Conservation (phyloP, 1,140 invertebrate genomes). For the Brachionus asplanchnoidis region DNA sequence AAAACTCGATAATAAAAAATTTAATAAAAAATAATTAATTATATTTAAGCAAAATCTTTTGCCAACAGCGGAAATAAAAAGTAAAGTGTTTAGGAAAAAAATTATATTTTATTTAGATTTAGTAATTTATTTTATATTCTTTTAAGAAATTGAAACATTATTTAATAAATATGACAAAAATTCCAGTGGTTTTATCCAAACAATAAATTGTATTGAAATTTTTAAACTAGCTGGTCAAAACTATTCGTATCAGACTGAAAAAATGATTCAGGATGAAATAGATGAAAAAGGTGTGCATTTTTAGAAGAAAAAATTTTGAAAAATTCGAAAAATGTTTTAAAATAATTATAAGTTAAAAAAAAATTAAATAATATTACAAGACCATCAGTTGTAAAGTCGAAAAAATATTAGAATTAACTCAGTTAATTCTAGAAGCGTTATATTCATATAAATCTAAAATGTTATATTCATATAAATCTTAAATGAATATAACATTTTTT, state of each 20-base stretch:
- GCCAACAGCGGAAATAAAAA: background rate
- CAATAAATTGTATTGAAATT: background rate
- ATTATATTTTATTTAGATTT: background rate
- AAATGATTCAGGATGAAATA: background rate
- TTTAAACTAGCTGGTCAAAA: conserved; percentile 4
- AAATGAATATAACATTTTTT: no score
- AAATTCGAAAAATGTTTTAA: no score
- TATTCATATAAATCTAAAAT: no score
- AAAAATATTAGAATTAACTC: no score
- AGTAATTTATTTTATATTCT: background rate
- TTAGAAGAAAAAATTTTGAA: background rate
- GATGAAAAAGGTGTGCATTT: background rate
- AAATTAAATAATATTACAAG: no score
- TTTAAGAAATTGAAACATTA: background rate
- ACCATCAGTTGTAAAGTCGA: no score
- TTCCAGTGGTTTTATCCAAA: background rate
- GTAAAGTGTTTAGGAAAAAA: background rate
- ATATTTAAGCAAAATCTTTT: background rate
- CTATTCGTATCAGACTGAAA: background rate
- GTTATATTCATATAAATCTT: no score
- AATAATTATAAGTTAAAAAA: no score
- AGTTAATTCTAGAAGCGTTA: no score
- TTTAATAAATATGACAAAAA: conserved; percentile 12
- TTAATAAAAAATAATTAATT: background rate
- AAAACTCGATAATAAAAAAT: background rate